Evolutionary conservation across 2,888 invertebrate genomes (phyloP), one percentile per base, ranked within the genome.

Genomic region (Automeris io): DNA sequence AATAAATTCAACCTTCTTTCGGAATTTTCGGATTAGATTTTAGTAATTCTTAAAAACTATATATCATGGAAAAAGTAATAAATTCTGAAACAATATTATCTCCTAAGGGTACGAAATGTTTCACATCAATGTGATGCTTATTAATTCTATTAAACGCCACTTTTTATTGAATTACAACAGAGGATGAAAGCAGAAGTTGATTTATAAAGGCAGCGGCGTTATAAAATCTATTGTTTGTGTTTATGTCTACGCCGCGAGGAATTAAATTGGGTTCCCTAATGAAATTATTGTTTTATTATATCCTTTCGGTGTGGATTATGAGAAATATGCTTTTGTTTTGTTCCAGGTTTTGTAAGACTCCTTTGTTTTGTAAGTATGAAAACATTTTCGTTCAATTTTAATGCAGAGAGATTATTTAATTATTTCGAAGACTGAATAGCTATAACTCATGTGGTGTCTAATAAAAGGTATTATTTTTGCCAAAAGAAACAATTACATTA

Each of bases 81-180:
- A n/a, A n/a, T n/a, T n/a, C n/a, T n/a, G n/a, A n/a, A n/a, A n/a
- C n/a, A n/a, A 16, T 16, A 23, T 34, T 5, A 29, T 33, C 8
- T 23, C 36, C 19, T 8, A 19, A 38, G 37, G n/a, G 41, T 39
- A 44, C 39, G 35, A 47, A 42, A 33, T 36, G 25, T 45, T 43
- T 36, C 31, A 40, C 47, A 39, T 38, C 41, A 47, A 42, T 51
- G 47, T 50, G 54, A 61, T 54, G 44, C 54, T 56, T 60, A 61
- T 58, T 62, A 67, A 64, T 61, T 61, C 45, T 42, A 59, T 61
- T 56, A 55, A 48, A 47, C 45, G 45, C 50, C 53, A 56, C 43
- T 60, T 68, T 58, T 62, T 60, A 63, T 63, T 62, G 59, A 62
- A 61, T 63, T 57, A 58, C 39, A 41, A 46, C 47, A 45, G 54